These are phyloP conservation scores for Actinernus sp. DNA, from an alignment of 92 coral and sea anemone species.

Conservation along the genomic window DNA sequence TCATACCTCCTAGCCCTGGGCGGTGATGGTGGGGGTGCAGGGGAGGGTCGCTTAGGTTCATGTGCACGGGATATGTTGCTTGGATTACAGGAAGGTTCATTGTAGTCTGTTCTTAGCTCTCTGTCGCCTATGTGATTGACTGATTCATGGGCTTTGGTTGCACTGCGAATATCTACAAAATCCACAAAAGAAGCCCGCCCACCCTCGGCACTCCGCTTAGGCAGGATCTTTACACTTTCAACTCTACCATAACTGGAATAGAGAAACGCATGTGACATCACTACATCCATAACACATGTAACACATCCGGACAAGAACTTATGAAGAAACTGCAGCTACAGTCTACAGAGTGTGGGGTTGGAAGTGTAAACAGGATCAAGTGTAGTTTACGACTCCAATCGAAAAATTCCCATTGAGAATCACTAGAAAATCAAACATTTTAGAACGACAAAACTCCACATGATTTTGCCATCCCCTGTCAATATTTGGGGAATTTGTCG, in stretches of 20 bases:
- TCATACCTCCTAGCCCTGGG: constrained; percentile 90
- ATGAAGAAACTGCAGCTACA: too few species aligned
- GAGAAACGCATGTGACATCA: too few species aligned
- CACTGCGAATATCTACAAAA: constrained; percentile 98
- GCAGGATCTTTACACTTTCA: constrained; percentile 93
- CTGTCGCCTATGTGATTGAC: constrained; percentile 96
- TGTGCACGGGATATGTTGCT: constrained; percentile 75
- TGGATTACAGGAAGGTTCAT: constrained; percentile 89
- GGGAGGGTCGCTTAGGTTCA: constrained; percentile 60
- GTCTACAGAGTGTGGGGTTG: too few species aligned
- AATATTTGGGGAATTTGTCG: too few species aligned
- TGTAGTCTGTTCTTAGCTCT: constrained; percentile 95
- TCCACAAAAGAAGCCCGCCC: constrained; percentile 99
- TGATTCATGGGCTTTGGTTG: constrained; percentile 98
- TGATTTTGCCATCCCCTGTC: too few species aligned
- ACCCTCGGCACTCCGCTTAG: constrained; percentile 97
- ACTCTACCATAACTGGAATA: constrained; percentile 91
- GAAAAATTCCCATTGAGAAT: too few species aligned
- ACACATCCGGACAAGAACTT: neutral
- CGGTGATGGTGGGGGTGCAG: constrained; percentile 72
- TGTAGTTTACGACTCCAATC: too few species aligned
- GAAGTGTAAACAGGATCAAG: too few species aligned
- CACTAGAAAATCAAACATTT: too few species aligned
- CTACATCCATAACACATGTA: too few species aligned
- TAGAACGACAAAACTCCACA: too few species aligned